phyloP scores from a whole-genome alignment of 2,888 invertebrate species.

The Ophion costatus region DNA sequence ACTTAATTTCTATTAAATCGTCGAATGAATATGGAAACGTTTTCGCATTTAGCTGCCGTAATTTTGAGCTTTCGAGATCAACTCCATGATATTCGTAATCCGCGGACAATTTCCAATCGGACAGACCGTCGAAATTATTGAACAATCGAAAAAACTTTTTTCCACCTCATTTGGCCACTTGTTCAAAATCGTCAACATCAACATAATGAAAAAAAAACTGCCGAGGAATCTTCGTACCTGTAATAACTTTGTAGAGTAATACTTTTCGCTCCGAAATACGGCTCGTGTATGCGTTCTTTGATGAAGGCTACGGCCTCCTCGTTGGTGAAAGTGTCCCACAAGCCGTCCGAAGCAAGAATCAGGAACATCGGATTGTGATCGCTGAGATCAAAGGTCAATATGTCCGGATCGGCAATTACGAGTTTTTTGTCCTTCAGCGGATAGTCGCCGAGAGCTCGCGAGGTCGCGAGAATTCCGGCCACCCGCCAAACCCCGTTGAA shows the following conservation, averaged over 20 bases:
- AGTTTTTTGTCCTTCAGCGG: constrained; percentile 96
- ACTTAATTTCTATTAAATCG: constrained; percentile 6
- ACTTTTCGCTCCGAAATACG: constrained; percentile 95
- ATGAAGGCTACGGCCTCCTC: constrained; percentile 97
- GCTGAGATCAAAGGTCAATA: constrained; percentile 94
- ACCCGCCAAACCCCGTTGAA: constrained; percentile 99
- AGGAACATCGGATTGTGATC: constrained; percentile 95
- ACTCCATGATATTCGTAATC: too few relatives aligned
- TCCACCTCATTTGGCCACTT: too few relatives aligned
- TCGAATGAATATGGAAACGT: too few relatives aligned
- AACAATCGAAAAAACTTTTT: too few relatives aligned
- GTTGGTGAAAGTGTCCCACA: constrained; percentile 98
- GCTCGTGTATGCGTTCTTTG: constrained; percentile 92
- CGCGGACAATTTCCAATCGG: too few relatives aligned
- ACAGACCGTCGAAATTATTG: too few relatives aligned
- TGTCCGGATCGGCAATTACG: constrained; percentile 98
- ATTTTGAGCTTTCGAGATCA: too few relatives aligned
- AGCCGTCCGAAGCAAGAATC: constrained; percentile 96
- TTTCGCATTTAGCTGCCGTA: too few relatives aligned
- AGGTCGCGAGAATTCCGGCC: constrained; percentile 97
- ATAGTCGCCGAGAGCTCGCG: constrained; percentile 97
- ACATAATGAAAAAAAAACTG: neutral
- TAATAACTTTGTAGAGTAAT: constrained; percentile 95
- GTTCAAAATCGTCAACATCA: too few relatives aligned
- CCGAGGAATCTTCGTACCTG: constrained; percentile 73